Conservation (phyloP, 2,888 invertebrate species). For the Calephelis perditalis region DNA sequence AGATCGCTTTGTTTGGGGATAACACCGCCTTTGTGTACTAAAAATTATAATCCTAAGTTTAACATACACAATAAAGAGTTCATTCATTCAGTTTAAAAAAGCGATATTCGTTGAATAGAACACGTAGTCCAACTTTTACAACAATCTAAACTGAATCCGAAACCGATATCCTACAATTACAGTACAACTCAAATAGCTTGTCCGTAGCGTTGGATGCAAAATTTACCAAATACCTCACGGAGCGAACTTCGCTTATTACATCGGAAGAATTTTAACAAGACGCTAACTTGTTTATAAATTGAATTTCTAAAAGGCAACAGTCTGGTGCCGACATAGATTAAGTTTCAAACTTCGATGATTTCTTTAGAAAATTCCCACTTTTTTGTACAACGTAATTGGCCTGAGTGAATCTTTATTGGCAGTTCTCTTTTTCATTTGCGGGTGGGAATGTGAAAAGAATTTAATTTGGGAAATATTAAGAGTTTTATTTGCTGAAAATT, state of each 20-base stretch:
- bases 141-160: slow-evolving; percentile 9
- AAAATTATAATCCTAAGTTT: too few relatives aligned
- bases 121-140: too few relatives aligned
- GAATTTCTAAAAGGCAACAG: slow-evolving; percentile 65
- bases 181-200: slow-evolving; percentile 22
- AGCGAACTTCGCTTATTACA: slow-evolving; percentile 60
- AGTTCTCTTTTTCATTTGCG: slow-evolving; percentile 25
- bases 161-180: slow-evolving; percentile 23
- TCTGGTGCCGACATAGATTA: slow-evolving; percentile 66
- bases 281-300: slow-evolving; percentile 75
- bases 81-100: too few relatives aligned
- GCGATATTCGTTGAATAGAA: too few relatives aligned
- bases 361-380: slow-evolving; percentile 47
- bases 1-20: too few relatives aligned
- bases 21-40: too few relatives aligned
- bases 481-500: slow-evolving; percentile 13
- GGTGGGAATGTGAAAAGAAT: slow-evolving; percentile 15
- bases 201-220: slow-evolving; percentile 24
- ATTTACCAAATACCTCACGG: slow-evolving; percentile 50
- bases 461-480: slow-evolving; percentile 14
- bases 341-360: slow-evolving; percentile 70
- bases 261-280: slow-evolving; percentile 72
- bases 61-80: too few relatives aligned
- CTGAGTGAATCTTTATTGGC: slow-evolving; percentile 26
- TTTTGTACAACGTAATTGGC: slow-evolving; percentile 31